These are phyloP conservation scores for Pygoscelis adeliae DNA, from an alignment of 2,113 vertebrate genomes.

Conservation along the genomic window DNA sequence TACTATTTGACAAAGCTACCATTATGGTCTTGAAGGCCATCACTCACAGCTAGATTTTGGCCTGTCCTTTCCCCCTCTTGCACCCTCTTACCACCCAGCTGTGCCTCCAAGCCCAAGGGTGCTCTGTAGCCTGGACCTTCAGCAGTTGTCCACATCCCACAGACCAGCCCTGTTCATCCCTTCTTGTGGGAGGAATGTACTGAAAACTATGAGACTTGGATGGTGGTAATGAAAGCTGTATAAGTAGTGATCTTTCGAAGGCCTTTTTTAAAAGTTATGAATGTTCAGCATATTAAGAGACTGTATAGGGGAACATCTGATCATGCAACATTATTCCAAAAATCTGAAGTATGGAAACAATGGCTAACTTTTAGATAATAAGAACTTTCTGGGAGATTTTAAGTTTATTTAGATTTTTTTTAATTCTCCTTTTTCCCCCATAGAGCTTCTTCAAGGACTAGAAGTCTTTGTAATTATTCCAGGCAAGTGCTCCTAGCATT, in stretches of 20 bases:
- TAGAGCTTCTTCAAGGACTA: neutral
- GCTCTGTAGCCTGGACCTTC: neutral
- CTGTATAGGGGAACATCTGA: neutral
- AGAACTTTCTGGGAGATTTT: neutral
- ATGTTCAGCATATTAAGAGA: neutral
- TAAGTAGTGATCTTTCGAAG: neutral
- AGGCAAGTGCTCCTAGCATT: neutral
- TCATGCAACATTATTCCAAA: neutral
- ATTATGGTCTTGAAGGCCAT: neutral
- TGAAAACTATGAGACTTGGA: neutral
- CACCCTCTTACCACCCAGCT: neutral
- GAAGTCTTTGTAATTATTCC: neutral
- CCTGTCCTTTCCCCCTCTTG: neutral
- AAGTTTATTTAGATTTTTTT: neutral
- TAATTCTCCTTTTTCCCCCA: neutral
- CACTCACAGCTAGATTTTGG: neutral
- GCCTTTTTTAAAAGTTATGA: neutral
- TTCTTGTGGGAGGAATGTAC: neutral
- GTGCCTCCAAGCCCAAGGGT: neutral
- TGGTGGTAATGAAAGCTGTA: neutral
- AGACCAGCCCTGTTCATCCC: neutral
- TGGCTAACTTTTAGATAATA: neutral
- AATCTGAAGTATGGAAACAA: neutral
- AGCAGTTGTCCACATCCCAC: accelerated
- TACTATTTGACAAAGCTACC: neutral